phyloP scores from a whole-genome alignment of 2,797 vertebrate genomes.

The Falco peregrinus region DNA sequence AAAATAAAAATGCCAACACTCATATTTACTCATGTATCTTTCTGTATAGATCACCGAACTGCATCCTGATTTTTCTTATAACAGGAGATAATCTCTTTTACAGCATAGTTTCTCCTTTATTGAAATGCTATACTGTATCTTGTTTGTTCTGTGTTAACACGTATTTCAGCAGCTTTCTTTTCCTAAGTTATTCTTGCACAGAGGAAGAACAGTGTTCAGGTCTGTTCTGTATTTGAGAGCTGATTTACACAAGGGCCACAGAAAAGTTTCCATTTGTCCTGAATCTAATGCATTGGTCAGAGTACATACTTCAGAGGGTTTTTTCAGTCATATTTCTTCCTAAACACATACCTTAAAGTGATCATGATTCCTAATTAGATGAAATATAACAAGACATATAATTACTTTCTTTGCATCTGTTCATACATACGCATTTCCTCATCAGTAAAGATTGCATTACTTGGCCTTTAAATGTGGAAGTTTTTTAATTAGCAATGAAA shows the following conservation, averaged over 20 bases:
- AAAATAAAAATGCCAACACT: background rate
- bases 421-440: slow-evolving; percentile 35
- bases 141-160: background rate
- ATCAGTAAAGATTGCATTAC: slow-evolving; percentile 15
- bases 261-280: background rate
- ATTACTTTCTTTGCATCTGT: slow-evolving; percentile 58
- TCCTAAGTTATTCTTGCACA: background rate
- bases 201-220: background rate
- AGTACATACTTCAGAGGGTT: background rate
- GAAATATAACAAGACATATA: slow-evolving; percentile 25
- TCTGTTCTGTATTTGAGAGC: background rate
- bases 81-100: background rate
- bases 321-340: slow-evolving; percentile 8
- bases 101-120: background rate
- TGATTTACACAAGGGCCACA: background rate
- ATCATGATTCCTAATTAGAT: slow-evolving; percentile 22
- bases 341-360: background rate
- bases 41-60: background rate
- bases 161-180: background rate
- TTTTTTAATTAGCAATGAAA: slow-evolving; percentile 48
- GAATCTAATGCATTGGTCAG: background rate
- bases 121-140: background rate
- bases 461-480: slow-evolving; percentile 34
- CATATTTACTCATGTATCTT: background rate
- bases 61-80: background rate